A percentile compares a stretch with the other conserved stretches of the same genome.
Conservation (phyloP, 2,797 vertebrate genomes). For the Anolis apletophallus region DNA sequence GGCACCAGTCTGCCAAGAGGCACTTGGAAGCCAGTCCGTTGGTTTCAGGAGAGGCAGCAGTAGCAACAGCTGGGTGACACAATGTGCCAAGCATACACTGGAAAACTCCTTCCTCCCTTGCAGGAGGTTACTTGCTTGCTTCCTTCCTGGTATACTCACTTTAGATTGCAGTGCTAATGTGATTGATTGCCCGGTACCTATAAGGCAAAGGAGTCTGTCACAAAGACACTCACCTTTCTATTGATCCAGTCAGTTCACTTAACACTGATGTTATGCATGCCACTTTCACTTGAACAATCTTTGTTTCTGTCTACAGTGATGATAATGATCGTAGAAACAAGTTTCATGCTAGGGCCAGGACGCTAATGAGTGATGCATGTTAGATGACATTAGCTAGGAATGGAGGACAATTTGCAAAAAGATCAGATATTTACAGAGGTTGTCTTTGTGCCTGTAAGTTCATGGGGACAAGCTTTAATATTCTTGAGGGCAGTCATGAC, state of each 20-base stretch:
- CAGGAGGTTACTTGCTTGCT: too few species aligned
- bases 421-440: constrained; percentile 4
- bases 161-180: constrained; percentile 28
- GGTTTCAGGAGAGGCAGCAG: too few species aligned
- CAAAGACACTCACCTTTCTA: constrained; percentile 11
- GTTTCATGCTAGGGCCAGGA: not conserved
- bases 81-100: too few species aligned
- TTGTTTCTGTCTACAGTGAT: constrained; percentile 20
- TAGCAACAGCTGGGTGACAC: too few species aligned
- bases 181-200: constrained; percentile 20
- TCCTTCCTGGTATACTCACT: constrained; percentile 11
- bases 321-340: constrained; percentile 38
- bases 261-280: constrained; percentile 20
- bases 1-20: too few species aligned
- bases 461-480: not conserved
- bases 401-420: not conserved
- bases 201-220: constrained; percentile 26
- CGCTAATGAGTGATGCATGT: constrained; percentile 1
- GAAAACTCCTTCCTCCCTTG: too few species aligned
- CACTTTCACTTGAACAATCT: constrained; percentile 22
- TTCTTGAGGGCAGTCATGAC: not conserved
- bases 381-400: not conserved
- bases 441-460: not conserved
- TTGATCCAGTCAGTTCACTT: constrained; percentile 32
- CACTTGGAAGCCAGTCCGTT: too few species aligned